phyloP scores from a whole-genome alignment of 2,113 vertebrate genomes.

The Cricetomys ansorgei region DNA sequence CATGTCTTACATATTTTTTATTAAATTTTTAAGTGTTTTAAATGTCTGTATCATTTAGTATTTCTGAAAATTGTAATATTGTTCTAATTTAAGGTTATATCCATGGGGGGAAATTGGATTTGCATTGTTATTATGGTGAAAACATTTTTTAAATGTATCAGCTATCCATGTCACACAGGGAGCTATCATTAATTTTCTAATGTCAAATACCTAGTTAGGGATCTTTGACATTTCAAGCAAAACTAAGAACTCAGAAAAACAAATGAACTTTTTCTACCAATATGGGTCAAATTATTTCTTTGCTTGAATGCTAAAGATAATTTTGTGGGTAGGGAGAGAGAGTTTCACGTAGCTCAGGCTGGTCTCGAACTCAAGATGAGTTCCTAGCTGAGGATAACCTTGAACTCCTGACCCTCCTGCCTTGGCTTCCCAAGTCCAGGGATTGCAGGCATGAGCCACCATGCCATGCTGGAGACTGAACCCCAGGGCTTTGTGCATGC shows the following conservation, averaged over 20 bases:
- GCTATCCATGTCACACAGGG: constrained; percentile 6
- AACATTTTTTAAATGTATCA: constrained; percentile 49
- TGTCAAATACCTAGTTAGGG: constrained; percentile 52
- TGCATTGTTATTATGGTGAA: constrained; percentile 53
- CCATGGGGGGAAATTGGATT: constrained; percentile 48
- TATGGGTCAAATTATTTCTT: constrained; percentile 35
- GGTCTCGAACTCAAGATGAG: not conserved
- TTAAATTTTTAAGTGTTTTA: constrained; percentile 49
- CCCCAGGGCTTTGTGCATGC: not conserved
- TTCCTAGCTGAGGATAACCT: not conserved
- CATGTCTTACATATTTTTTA: constrained; percentile 22
- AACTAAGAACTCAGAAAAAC: constrained; percentile 49
- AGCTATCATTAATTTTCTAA: constrained; percentile 37
- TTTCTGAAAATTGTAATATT: constrained; percentile 50
- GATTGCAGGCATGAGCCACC: not conserved
- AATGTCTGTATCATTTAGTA: constrained; percentile 34
- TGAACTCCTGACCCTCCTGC: not conserved
- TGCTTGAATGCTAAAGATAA: constrained; percentile 38
- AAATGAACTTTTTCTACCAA: constrained; percentile 50
- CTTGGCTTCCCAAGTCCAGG: not conserved
- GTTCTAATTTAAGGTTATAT: constrained; percentile 46
- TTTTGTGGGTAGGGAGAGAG: not conserved
- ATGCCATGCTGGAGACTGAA: not conserved
- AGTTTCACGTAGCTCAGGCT: not conserved
- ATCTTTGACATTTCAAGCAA: constrained; percentile 63